Evolutionary conservation across 2,797 vertebrate genomes (phyloP), one percentile per base, ranked within the genome.

Genomic region (Petrocephalus schoutedeni): DNA sequence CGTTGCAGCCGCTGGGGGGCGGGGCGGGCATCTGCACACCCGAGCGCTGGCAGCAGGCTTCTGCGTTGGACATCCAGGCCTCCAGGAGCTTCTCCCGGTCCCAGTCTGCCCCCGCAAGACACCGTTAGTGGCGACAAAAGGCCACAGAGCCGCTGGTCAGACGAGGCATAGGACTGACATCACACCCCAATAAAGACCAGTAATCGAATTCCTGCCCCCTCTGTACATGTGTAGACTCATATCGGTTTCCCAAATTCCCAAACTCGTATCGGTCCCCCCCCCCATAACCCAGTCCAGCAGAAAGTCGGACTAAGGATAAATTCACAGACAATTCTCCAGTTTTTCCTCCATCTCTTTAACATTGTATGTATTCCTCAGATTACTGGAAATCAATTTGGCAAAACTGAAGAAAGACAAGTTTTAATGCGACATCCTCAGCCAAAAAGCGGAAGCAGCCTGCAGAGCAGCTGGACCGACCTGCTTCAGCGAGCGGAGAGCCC

Each of bases 21-120:
- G 98, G 98, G 28, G 97, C 97, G 88, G 97, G 98, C 98, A 99
- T 99, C 91, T 98, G 98, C 51, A 99, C 97, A n/a, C 98, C 98
- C 0, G 98, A 99, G 32, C 98, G 97, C 91, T 99, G 98, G 95
- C 98, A 99, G 94, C 98, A 99, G 84, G 96, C 97, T 92, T 98
- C 98, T 0, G 98, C 96, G 89, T 98, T 97, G 87, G 94, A 96
- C 98, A 99, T 99, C 98, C 98, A 99, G 28, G 97, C 98, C 94
- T 99, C 98, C 83, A 99, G 95, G 89, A 99, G 95, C 93, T 99
- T 99, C 94, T 99, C 98, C 91, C 97, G 95, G 95, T 99, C 98
- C 98, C 98, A 99, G 91, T 99, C 98, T 99, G 91, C 74, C 91
- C 86, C 49, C 90, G 90, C 4, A 82, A 77, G 57, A 45, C 36